phyloP scores from a whole-genome alignment of 2,888 invertebrate genomes.

The Gryllus longicercus region DNA sequence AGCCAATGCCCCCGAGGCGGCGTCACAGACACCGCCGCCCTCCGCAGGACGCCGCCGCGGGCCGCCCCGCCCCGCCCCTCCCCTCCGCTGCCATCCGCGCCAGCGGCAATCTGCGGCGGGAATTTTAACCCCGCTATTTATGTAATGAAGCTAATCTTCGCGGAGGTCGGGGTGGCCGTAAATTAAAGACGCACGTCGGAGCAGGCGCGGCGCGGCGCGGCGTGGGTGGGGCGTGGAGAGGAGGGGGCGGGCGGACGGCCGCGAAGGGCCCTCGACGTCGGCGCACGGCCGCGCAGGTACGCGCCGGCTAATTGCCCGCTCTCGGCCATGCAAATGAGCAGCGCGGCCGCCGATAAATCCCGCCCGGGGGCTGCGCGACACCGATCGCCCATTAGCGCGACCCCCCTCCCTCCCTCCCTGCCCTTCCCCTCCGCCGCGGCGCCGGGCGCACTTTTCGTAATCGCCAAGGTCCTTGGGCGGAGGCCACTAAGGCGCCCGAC shows the following conservation, averaged over 20 bases:
- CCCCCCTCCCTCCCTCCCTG: background rate
- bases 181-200: background rate
- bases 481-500: too few species aligned
- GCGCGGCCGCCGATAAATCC: background rate
- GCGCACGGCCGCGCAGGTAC: background rate
- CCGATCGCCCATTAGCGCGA: slow-evolving; percentile 12
- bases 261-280: background rate
- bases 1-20: background rate
- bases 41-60: too few species aligned
- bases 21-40: background rate
- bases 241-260: background rate
- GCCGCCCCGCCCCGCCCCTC: too few species aligned
- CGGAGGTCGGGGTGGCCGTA: background rate
- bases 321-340: slow-evolving; percentile 1
- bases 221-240: background rate
- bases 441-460: background rate
- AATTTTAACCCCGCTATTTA: background rate
- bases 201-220: background rate
- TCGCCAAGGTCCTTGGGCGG: too few species aligned
- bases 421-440: background rate
- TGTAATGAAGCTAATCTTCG: background rate
- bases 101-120: background rate
- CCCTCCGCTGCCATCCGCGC: background rate
- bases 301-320: background rate
- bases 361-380: background rate